Evolutionary conservation across 2,113 vertebrate genomes (phyloP).

Genomic region (Ageneiosus marmoratus): DNA sequence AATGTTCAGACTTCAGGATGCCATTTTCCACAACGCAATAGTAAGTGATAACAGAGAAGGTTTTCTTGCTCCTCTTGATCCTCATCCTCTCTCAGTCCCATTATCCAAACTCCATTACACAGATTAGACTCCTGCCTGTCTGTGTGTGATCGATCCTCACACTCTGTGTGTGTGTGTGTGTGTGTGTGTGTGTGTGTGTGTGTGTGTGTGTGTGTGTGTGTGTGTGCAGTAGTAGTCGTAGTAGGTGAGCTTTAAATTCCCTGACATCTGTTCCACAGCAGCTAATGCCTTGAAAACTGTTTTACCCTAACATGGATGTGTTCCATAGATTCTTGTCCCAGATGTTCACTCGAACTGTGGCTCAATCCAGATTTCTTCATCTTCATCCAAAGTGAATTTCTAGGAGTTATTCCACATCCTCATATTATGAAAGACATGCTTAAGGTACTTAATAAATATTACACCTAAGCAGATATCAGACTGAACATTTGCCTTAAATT

Average conservation of each 20-base stretch:
- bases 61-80: neutral
- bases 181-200: conserved; percentile 7
- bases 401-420: neutral
- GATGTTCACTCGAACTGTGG: conserved; percentile 6
- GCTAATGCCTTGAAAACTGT: neutral
- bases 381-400: neutral
- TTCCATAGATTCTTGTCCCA: neutral
- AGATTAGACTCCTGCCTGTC: conserved; percentile 36
- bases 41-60: neutral
- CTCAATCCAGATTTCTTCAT: neutral
- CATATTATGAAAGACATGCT: neutral
- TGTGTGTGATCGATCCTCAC: conserved; percentile 33
- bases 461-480: neutral
- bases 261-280: conserved; percentile 26
- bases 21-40: neutral
- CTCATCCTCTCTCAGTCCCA: conserved; percentile 10
- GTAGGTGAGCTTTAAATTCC: conserved; percentile 5
- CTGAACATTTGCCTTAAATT: neutral
- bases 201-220: neutral
- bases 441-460: neutral
- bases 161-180: neutral
- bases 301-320: neutral
- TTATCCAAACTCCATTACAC: conserved; percentile 28
- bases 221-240: neutral
- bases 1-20: neutral